phyloP scores from a whole-genome alignment of 2,888 invertebrate genomes.

The Acleris holmiana region DNA sequence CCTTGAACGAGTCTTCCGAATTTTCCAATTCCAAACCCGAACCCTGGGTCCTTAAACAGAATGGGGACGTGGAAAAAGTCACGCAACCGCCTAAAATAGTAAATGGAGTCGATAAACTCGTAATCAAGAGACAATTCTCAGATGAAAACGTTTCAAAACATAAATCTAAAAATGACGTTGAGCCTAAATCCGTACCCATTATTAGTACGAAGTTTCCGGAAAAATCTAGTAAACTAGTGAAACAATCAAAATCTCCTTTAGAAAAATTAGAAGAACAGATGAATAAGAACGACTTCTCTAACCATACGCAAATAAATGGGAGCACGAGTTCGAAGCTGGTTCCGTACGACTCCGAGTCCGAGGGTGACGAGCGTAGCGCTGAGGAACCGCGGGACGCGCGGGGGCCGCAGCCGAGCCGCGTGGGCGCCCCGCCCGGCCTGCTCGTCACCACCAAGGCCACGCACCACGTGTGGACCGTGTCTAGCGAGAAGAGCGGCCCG shows the following conservation, averaged over 20 bases:
- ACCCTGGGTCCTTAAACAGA: constrained; percentile 79
- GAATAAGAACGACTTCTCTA: constrained; percentile 64
- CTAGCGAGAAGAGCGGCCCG: constrained; percentile 68
- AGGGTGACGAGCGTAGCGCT: constrained; percentile 66
- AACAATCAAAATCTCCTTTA: constrained; percentile 69
- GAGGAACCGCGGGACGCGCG: constrained; percentile 45
- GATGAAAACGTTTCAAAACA: constrained; percentile 59
- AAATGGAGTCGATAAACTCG: constrained; percentile 65
- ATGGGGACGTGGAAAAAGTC: constrained; percentile 77
- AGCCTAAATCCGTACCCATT: constrained; percentile 52
- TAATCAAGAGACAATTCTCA: constrained; percentile 64
- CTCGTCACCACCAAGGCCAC: constrained; percentile 70
- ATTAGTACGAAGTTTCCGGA: constrained; percentile 54
- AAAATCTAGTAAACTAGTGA: constrained; percentile 65
- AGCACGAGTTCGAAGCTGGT: constrained; percentile 72
- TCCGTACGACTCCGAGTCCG: constrained; percentile 86
- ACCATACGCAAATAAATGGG: constrained; percentile 59
- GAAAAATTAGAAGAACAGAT: constrained; percentile 78
- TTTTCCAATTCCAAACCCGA: constrained; percentile 60
- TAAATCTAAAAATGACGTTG: constrained; percentile 66
- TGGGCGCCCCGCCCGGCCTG: constrained; percentile 56
- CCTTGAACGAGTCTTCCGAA: constrained; percentile 65
- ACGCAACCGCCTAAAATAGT: constrained; percentile 59
- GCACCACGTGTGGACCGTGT: constrained; percentile 77
- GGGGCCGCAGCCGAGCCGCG: constrained; percentile 66